Base-by-base conservation (phyloP, 92 coral and sea anemone species). In the Zoanthus solanderi region DNA sequence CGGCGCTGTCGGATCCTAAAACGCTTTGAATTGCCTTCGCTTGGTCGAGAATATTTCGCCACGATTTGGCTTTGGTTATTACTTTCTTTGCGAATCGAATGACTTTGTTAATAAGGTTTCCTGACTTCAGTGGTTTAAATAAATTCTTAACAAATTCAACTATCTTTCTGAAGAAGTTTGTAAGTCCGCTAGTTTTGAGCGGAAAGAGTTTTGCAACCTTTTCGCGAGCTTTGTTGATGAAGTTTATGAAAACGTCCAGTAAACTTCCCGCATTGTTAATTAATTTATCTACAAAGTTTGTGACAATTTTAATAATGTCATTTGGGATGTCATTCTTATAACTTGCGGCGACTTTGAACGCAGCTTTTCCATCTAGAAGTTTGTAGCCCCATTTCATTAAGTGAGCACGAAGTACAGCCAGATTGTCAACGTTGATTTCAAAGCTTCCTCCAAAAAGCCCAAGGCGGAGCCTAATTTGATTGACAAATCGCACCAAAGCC, bases 301-400 rank as follows among this genome's bases (percentile, higher is more conserved):
- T 92, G 42, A 95, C 87, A 42, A 92, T 78, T 50, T 95, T 98
- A 31, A 97, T 97, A 12, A 97, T 93, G 61, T 97, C 99, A 74
- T 97, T 97, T 2, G 99, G 99, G 66, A 97, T 92, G 86, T 97
- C 99, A 75, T 97, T 97, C 91, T 97, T 97, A 60, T 95, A 97
- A 60, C 97, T 92, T 4, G 98, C 99, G 3, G 99, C 89, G 12
- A 96, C 98, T 93, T 92, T 93, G 61, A 93, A 93, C 7, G 98
- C 98, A 5, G 95, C 95, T 84, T 93, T 95, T 4, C 98, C 98
- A 7, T 90, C 91, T 30, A 89, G 78, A 5, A 95, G 84, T 13
- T 95, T 94, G 88, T 91, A 95, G 5, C 90, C 78, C 90, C 90
- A 92, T 71, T 81, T 92, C 63, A 95, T 52, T 72, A 95, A 90